These are phyloP conservation scores for Geopemphigus sp. DNA, from an alignment of 1,140 invertebrate genomes.

Conservation along the genomic window DNA sequence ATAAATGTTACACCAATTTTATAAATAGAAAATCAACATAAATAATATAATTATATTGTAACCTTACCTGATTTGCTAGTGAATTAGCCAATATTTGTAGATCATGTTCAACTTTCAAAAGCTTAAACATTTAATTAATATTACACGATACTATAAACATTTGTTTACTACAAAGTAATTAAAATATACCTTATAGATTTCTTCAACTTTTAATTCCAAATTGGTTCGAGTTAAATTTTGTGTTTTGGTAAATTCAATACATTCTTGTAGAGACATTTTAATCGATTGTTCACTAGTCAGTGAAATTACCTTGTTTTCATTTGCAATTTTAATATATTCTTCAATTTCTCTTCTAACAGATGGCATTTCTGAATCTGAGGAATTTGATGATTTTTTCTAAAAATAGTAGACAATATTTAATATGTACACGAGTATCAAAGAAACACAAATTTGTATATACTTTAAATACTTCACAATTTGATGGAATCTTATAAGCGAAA, in stretches of 20 bases:
- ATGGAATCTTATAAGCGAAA: not conserved
- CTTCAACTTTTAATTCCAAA: conserved; percentile 11
- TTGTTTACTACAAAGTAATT: not conserved
- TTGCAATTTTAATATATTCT: not conserved
- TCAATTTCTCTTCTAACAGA: conserved; percentile 12
- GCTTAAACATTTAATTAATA: conserved; percentile 4
- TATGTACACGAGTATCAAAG: not conserved
- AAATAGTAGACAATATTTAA: not conserved
- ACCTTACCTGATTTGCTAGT: not conserved
- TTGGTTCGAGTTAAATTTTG: not conserved
- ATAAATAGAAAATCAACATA: too few species aligned
- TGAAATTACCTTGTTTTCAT: not conserved
- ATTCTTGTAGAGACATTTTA: not conserved
- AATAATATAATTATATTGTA: too few species aligned
- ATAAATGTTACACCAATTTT: too few species aligned
- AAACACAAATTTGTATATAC: not conserved
- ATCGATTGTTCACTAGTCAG: not conserved
- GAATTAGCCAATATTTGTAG: not conserved
- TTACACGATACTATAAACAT: not conserved
- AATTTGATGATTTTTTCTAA: not conserved
- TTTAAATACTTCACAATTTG: not conserved
- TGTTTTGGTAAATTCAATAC: not conserved
- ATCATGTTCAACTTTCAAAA: conserved; percentile 6
- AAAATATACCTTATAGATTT: not conserved
- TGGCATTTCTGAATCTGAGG: not conserved